Evolutionary conservation across 2,888 invertebrate genomes (phyloP).

Genomic region (Cephus rjabovi): DNA sequence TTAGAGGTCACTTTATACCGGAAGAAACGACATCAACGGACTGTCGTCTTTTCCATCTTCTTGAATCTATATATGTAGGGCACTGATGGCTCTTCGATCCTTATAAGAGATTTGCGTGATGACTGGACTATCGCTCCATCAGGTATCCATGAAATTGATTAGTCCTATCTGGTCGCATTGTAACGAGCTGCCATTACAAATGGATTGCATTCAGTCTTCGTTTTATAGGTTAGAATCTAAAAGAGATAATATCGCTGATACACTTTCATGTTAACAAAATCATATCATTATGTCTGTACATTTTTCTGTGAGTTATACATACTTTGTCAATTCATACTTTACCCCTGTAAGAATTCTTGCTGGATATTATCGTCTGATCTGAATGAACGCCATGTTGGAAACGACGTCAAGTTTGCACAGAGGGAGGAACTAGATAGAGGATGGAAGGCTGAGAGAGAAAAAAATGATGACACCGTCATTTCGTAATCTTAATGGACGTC

Average conservation of each 20-base stretch:
- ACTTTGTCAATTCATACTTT: neutral
- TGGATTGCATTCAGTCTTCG: neutral
- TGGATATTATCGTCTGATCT: neutral
- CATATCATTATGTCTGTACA: neutral
- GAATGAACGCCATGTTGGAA: neutral
- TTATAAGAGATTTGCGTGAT: neutral
- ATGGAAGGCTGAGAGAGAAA: neutral
- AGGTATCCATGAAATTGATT: neutral
- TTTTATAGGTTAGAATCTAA: neutral
- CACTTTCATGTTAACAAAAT: neutral
- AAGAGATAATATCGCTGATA: neutral
- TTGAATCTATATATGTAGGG: neutral
- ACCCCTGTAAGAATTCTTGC: neutral
- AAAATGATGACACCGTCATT: slow-evolving; percentile 12
- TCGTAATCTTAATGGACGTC: slow-evolving; percentile 11
- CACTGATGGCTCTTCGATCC: neutral
- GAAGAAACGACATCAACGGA: slow-evolving; percentile 20
- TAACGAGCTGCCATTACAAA: neutral
- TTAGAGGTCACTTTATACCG: slow-evolving; percentile 26
- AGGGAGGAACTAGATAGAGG: slow-evolving; percentile 1
- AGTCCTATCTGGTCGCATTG: neutral
- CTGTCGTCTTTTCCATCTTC: neutral
- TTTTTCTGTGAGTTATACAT: neutral
- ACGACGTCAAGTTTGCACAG: slow-evolving; percentile 13
- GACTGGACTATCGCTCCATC: neutral